These are phyloP conservation scores for Caenorhabditis doughertyi DNA, from an alignment of 2,888 invertebrate genomes.

Conservation along the genomic window DNA sequence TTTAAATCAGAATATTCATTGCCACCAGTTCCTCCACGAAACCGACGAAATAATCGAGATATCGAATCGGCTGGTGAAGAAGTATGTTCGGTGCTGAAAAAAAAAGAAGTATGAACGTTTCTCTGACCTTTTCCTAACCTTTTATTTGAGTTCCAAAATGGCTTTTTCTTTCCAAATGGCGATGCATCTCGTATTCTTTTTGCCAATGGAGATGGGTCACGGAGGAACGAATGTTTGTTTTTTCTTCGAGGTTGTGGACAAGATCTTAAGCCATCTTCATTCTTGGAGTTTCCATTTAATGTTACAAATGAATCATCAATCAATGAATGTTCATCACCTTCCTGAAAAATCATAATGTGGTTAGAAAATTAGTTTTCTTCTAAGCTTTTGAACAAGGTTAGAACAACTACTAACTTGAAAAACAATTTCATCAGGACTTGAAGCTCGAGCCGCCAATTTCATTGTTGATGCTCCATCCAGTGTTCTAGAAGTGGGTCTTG, in stretches of 20 bases:
- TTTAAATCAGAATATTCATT: slow-evolving; percentile 64
- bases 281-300: slow-evolving; percentile 7
- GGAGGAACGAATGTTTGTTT: slow-evolving; percentile 56
- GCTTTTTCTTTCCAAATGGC: slow-evolving; percentile 64
- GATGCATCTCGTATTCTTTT: slow-evolving; percentile 66
- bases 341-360: slow-evolving; percentile 6
- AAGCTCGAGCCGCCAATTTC: slow-evolving; percentile 9
- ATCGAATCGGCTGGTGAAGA: slow-evolving; percentile 56
- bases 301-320: slow-evolving; percentile 26
- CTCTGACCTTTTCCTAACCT: slow-evolving; percentile 29
- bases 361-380: not conserved
- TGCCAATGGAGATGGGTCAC: slow-evolving; percentile 69
- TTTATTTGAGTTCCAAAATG: slow-evolving; percentile 60
- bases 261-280: slow-evolving; percentile 37
- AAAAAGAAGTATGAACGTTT: too few species aligned
- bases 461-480: slow-evolving; percentile 13
- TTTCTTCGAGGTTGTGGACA: slow-evolving; percentile 65
- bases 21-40: slow-evolving; percentile 44
- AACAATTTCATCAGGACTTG: slow-evolving; percentile 44
- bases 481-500: slow-evolving; percentile 28
- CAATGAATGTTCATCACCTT: slow-evolving; percentile 46
- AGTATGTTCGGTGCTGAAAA: slow-evolving; percentile 33
- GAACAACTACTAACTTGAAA: slow-evolving; percentile 19
- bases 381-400: too few species aligned
- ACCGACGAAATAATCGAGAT: slow-evolving; percentile 52